Base-by-base conservation (phyloP, 1,140 invertebrate species). In the Philotrypesis tridentata region DNA sequence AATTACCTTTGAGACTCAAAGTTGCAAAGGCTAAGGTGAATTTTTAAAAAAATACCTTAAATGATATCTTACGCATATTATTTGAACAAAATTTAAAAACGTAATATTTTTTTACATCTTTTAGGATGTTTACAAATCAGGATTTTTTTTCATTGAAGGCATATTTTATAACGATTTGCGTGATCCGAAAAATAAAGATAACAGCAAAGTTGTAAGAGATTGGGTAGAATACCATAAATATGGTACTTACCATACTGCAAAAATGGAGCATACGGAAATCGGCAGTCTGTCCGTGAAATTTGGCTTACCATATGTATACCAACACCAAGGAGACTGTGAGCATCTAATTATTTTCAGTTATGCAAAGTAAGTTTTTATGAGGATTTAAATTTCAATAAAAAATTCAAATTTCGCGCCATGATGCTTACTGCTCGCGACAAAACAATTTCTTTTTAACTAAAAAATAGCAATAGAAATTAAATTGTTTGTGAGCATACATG, bases 321-420 rank as follows among this genome's bases (percentile, higher is more conserved):
- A 95, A 40, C 97, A 97, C 91, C 96, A 97, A 89, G 97, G 97
- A n/a, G 93, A 95, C 85, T 98, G 97, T 91, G 97, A 98, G 89
- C 97, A 98, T 90, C 87, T 97, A 0, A 93, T 98, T 86, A 92
- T 95, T 0, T 95, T 98, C 85, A 95, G 94, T 12, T 95, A 97
- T 89, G 92, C 94, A 43, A 43, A 14, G 40, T 43, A 9, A 43
- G 40, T n/a, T n/a, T 43, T 43, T 3, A 17, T 14, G 9, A 43
- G 40, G 17, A 43, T 43, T 43, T 6, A n/a, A n/a, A n/a, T n/a
- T n/a, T n/a, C n/a, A n/a, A n/a, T n/a, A n/a, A n/a, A n/a, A n/a
- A n/a, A n/a, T n/a, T n/a, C n/a, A n/a, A n/a, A n/a, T n/a, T n/a
- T n/a, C n/a, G n/a, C n/a, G n/a, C n/a, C n/a, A n/a, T n/a, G n/a